These are phyloP conservation scores for Sciurus niger DNA, from an alignment of 2,113 vertebrate species.

Conservation along the genomic window DNA sequence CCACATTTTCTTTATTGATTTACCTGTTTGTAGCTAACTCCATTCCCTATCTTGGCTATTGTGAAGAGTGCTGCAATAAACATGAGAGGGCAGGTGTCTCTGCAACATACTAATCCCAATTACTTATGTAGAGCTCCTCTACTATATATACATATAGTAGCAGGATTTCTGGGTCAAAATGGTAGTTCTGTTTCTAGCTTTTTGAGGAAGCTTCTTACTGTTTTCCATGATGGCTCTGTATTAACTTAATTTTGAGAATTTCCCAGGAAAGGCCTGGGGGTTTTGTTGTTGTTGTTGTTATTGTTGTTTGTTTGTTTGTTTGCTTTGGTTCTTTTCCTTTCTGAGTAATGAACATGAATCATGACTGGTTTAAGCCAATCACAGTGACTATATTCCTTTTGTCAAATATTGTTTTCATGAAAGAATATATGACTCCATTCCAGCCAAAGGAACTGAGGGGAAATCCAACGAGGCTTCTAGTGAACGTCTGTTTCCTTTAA, in stretches of 20 bases:
- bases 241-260: neutral
- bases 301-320: neutral
- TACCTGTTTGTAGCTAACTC: neutral
- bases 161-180: neutral
- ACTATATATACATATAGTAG: neutral
- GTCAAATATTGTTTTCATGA: neutral
- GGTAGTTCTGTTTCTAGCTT: neutral
- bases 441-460: neutral
- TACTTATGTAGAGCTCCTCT: neutral
- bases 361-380: neutral
- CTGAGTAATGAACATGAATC: neutral
- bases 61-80: neutral
- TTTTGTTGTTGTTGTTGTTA: no score
- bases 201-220: neutral
- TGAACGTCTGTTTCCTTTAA: slow-evolving; percentile 12
- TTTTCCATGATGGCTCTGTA: neutral
- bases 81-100: neutral
- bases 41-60: neutral
- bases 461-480: neutral
- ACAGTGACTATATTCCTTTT: neutral
- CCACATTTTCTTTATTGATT: neutral
- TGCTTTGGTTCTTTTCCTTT: neutral
- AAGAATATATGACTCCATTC: neutral
- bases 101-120: neutral
- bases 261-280: neutral